Conservation (phyloP, 1,140 invertebrate species). For the Trichonephila inaurata region DNA sequence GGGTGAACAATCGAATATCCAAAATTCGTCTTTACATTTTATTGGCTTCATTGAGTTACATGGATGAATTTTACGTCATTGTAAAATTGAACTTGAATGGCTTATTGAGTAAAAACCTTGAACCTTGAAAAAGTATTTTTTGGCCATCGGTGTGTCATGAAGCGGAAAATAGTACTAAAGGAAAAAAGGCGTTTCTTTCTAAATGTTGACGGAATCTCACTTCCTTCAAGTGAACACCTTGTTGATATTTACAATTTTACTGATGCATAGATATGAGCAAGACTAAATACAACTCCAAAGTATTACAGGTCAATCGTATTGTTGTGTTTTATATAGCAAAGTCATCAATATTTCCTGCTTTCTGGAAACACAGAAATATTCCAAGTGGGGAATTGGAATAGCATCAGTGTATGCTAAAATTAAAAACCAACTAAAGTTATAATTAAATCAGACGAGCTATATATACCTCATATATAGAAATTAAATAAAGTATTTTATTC, state of each 20-base stretch:
- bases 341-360: too few relatives aligned
- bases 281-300: not conserved
- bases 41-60: slow-evolving; percentile 36
- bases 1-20: not conserved
- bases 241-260: not conserved
- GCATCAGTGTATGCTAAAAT: too few relatives aligned
- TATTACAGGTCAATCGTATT: not conserved
- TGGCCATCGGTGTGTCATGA: not conserved
- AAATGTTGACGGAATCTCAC: not conserved
- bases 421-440: too few relatives aligned
- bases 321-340: too few relatives aligned
- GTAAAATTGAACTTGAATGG: not conserved
- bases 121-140: slow-evolving; percentile 31
- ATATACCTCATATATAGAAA: too few relatives aligned
- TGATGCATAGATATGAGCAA: not conserved
- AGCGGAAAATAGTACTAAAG: not conserved
- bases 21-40: not conserved
- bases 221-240: not conserved
- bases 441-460: too few relatives aligned
- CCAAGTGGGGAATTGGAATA: too few relatives aligned
- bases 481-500: too few relatives aligned
- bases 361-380: too few relatives aligned
- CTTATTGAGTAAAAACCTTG: not conserved
- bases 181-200: slow-evolving; percentile 14
- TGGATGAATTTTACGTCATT: not conserved